Base-by-base conservation (phyloP, 2,797 vertebrate genomes). In the Chelonia mydas region DNA sequence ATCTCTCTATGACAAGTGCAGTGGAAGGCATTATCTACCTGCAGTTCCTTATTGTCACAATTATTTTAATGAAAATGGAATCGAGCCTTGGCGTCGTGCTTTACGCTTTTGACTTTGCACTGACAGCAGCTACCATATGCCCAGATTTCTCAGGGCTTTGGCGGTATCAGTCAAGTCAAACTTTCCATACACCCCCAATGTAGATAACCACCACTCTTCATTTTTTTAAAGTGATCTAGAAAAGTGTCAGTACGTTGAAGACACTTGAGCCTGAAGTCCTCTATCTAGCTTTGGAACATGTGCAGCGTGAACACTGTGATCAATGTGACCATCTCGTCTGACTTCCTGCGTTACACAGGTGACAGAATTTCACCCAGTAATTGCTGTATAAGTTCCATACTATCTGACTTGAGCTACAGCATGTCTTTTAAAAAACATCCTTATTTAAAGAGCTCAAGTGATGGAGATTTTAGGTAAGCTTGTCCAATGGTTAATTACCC, bases 241-340 rank as follows among this genome's bases (percentile, higher is more conserved):
- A 54, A 86, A 80, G 27, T 23, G 31, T 27, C 11, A 4, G 25
- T 5, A 90, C 87, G 33, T 27, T 84, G 55, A 21, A 41, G 21
- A 3, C 3, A 27, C 5, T 33, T 76, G 57, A n/a, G 47, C 53
- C 25, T 19, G 11, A 51, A 77, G 1, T 45, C 6, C 54, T 84
- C 81, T 89, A 23, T 9, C 3, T 84, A 5, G 5, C 81, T 57
- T 50, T 5, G 78, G 85, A 55, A 21, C 11, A 3, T 0, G 2
- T 2, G 7, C 45, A 81, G 25, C 2, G 8, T 1, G 8, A 54
- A 21, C 11, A 1, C 25, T 83, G 31, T 11, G 28, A 51, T 9
- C 23, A 3, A 81, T 49, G 16, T 1, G n/a, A 37, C 51, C 19
- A 54, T 10, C 33, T 86, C 1, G 25, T 86, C 0, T 0, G 23